These are phyloP conservation scores for Brachyalestes nurse DNA, from an alignment of 2,797 vertebrate genomes.

Conservation along the genomic window DNA sequence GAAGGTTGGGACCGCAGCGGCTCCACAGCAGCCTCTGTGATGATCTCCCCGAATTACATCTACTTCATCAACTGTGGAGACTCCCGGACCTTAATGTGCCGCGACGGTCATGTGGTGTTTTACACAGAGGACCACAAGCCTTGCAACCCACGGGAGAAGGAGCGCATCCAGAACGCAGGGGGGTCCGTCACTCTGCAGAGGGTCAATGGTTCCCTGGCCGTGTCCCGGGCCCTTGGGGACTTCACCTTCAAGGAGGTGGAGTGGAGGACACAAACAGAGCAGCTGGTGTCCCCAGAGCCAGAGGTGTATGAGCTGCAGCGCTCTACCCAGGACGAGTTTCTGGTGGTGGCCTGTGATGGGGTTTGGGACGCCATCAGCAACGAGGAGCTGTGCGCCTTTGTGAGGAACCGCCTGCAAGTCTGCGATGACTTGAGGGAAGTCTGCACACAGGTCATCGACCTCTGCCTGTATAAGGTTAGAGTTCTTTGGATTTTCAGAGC, in stretches of 20 bases:
- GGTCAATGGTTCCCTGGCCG: constrained; percentile 84
- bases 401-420: constrained; percentile 78
- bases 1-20: constrained; percentile 78
- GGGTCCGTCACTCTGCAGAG: constrained; percentile 81
- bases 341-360: constrained; percentile 84
- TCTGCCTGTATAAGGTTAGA: constrained; percentile 85
- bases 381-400: constrained; percentile 79
- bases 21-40: constrained; percentile 73
- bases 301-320: constrained; percentile 81
- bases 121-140: constrained; percentile 87
- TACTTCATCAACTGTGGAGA: constrained; percentile 85
- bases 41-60: constrained; percentile 74
- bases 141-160: constrained; percentile 79
- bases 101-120: constrained; percentile 75
- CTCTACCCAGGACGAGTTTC: constrained; percentile 77
- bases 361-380: constrained; percentile 85
- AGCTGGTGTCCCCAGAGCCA: constrained; percentile 84
- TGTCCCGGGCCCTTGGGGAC: constrained; percentile 84
- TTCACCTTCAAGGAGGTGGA: constrained; percentile 85
- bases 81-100: constrained; percentile 80
- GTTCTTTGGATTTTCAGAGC: no score
- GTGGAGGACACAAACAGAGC: constrained; percentile 82
- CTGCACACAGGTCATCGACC: constrained; percentile 82
- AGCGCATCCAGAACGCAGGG: constrained; percentile 83
- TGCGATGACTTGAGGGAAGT: constrained; percentile 81